Evolutionary conservation across 2,113 vertebrate genomes (phyloP).

Genomic region (Taurulus bubalis): DNA sequence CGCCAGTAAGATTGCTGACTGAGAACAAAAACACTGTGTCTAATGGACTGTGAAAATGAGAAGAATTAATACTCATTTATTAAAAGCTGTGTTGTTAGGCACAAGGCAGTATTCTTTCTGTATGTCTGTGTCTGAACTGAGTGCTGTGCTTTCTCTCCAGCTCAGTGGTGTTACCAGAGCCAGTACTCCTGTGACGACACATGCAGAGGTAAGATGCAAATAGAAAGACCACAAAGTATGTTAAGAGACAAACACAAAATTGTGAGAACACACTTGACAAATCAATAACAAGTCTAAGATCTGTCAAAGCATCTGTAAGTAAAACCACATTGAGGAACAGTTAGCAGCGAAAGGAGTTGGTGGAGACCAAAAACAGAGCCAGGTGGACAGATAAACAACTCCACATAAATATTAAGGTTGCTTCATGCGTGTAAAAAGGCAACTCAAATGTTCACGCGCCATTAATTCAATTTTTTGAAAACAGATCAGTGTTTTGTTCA

Average conservation of each 20-base stretch:
- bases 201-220: conserved; percentile 77
- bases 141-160: conserved; percentile 62
- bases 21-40: conserved; percentile 10
- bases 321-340: neutral
- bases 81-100: conserved; percentile 21
- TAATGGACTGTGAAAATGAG: conserved; percentile 30
- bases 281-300: neutral
- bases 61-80: conserved; percentile 37
- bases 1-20: conserved; percentile 34
- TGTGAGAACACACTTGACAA: neutral
- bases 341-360: neutral
- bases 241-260: neutral
- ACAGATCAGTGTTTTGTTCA: neutral
- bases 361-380: neutral
- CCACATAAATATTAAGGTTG: neutral
- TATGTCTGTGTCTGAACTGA: conserved; percentile 6
- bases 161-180: conserved; percentile 84
- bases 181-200: conserved; percentile 74
- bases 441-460: neutral
- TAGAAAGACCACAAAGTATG: neutral
- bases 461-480: neutral
- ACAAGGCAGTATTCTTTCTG: neutral
- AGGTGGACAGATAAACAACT: neutral
- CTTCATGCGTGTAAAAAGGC: too few relatives aligned
- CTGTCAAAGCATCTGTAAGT: neutral